Conservation (phyloP, 2,888 invertebrate genomes). For the Megastigmus dorsalis region DNA sequence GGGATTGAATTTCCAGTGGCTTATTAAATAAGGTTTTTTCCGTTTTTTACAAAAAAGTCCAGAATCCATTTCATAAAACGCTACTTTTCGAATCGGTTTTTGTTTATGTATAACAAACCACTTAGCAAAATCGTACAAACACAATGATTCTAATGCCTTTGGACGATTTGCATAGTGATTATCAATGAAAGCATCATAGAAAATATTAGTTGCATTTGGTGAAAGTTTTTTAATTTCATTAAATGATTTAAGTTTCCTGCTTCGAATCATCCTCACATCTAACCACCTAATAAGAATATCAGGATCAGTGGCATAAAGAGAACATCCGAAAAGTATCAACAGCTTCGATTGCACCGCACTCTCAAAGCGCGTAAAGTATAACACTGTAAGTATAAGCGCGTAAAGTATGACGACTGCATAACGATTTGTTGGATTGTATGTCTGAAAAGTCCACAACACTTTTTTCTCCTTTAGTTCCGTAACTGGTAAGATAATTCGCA, state of each 20-base stretch:
- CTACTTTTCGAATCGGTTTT: neutral
- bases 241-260: slow-evolving; percentile 43
- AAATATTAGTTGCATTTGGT: neutral
- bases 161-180: neutral
- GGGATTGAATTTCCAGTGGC: slow-evolving; percentile 58
- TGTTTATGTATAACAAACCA: neutral
- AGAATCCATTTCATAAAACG: slow-evolving; percentile 13
- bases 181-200: slow-evolving; percentile 38
- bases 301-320: slow-evolving; percentile 64
- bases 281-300: slow-evolving; percentile 66
- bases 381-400: slow-evolving; percentile 60
- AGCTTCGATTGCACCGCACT: slow-evolving; percentile 65
- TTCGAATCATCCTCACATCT: slow-evolving; percentile 55
- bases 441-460: slow-evolving; percentile 57
- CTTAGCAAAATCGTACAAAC: neutral
- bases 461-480: slow-evolving; percentile 60
- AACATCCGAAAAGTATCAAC: slow-evolving; percentile 63
- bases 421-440: slow-evolving; percentile 62
- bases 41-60: slow-evolving; percentile 50
- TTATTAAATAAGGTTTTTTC: slow-evolving; percentile 59
- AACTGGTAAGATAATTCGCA: slow-evolving; percentile 60
- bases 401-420: slow-evolving; percentile 60
- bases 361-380: slow-evolving; percentile 27
- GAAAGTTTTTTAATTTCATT: slow-evolving; percentile 27
- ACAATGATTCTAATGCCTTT: too few relatives aligned